Percentiles rank a stretch among this genome's conserved stretches.
These are phyloP conservation scores for Lutraria rhynchaena DNA, from an alignment of 1,140 invertebrate genomes.

Conservation along the genomic window DNA sequence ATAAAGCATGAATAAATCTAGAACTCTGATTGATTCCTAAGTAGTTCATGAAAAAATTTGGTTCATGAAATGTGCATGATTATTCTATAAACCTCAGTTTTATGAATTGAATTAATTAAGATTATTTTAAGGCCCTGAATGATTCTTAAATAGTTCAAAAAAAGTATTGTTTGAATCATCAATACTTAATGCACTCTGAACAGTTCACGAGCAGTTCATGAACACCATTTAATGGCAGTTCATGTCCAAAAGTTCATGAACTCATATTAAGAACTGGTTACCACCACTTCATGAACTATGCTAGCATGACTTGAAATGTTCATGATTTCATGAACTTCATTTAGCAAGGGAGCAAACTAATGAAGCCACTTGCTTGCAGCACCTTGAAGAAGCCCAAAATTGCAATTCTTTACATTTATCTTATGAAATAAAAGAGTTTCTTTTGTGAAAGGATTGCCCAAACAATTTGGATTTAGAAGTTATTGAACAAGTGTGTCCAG, in stretches of 20 bases:
- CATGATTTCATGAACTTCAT: conserved; percentile 14
- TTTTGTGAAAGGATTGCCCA: too few species aligned
- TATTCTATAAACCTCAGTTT: background rate
- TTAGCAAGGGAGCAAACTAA: too few species aligned
- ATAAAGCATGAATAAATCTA: conserved; percentile 1
- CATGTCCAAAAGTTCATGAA: conserved; percentile 14
- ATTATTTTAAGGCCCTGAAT: background rate
- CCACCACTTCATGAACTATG: conserved; percentile 1
- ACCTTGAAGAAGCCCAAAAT: too few species aligned
- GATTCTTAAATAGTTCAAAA: conserved; percentile 10
- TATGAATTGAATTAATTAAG: conserved; percentile 5
- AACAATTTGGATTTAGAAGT: too few species aligned
- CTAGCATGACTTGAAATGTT: conserved; percentile 7
- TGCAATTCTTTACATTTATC: too few species aligned
- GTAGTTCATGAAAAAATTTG: background rate
- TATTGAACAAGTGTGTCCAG: too few species aligned
- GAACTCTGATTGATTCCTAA: conserved; percentile 7
- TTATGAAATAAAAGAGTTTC: too few species aligned
- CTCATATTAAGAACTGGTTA: conserved; percentile 5
- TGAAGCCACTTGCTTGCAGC: too few species aligned
- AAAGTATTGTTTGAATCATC: too few species aligned
- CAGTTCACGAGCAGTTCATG: background rate
- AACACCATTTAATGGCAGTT: background rate
- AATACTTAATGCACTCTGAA: too few species aligned
- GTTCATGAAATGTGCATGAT: conserved; percentile 13